Percentiles rank a stretch among this genome's conserved stretches.
phyloP scores from a whole-genome alignment of 2,797 vertebrate species.

The Salmo trutta region DNA sequence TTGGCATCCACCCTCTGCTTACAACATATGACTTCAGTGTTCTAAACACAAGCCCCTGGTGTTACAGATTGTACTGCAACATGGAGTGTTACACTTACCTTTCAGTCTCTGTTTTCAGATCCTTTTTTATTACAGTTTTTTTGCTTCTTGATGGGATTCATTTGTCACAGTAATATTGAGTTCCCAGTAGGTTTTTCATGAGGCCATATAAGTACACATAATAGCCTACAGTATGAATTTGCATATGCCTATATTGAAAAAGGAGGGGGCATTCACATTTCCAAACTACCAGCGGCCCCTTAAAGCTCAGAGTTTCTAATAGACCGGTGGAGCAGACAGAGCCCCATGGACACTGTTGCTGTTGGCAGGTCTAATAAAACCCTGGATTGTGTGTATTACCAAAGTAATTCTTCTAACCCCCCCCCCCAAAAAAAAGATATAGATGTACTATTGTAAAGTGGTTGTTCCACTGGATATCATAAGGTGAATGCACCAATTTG shows the following conservation, averaged over 20 bases:
- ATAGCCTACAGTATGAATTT: not conserved
- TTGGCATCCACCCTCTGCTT: not conserved
- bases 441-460: too few relatives aligned
- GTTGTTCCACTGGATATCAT: too few relatives aligned
- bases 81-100: not conserved
- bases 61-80: not conserved
- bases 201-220: not conserved
- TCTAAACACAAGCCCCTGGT: not conserved
- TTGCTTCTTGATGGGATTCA: not conserved
- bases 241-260: not conserved
- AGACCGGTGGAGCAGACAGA: too few relatives aligned
- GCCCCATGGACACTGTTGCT: too few relatives aligned
- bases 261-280: too few relatives aligned
- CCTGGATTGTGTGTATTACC: too few relatives aligned
- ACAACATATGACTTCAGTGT: not conserved
- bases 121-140: not conserved
- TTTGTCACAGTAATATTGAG: not conserved
- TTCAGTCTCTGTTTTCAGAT: not conserved
- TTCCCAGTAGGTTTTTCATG: not conserved
- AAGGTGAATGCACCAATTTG: too few relatives aligned
- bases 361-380: too few relatives aligned
- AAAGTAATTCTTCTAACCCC: too few relatives aligned
- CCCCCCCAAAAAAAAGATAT: too few relatives aligned
- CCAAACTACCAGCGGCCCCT: too few relatives aligned
- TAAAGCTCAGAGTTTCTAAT: too few relatives aligned